Conservation (phyloP, 2,113 vertebrate species). For the Penelope pileata region DNA sequence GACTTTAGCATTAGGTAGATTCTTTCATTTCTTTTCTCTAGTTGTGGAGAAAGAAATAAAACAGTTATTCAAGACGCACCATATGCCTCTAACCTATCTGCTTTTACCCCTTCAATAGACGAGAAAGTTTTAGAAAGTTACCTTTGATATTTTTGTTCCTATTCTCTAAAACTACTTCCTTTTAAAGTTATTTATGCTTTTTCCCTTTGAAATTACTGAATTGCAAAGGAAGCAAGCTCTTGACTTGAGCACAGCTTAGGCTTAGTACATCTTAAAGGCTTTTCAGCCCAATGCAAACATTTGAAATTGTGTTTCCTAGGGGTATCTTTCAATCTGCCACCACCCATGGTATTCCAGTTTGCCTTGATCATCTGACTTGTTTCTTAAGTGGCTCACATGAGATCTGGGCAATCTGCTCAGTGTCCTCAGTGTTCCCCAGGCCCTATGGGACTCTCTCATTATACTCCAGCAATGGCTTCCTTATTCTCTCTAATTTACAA, state of each 20-base stretch:
- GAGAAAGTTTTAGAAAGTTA: constrained; percentile 50
- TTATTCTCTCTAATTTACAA: too few species aligned
- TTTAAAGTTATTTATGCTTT: constrained; percentile 33
- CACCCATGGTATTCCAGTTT: neutral
- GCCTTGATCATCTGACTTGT: constrained; percentile 35
- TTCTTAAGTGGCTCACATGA: neutral
- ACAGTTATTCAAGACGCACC: constrained; percentile 42
- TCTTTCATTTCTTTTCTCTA: constrained; percentile 48
- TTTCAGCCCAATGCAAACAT: constrained; percentile 53
- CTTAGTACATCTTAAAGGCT: constrained; percentile 32
- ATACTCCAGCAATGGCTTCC: neutral
- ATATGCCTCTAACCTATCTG: constrained; percentile 36
- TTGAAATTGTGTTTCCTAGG: constrained; percentile 12
- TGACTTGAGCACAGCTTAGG: constrained; percentile 31
- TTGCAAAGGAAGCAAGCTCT: constrained; percentile 40
- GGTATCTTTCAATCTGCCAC: constrained; percentile 2
- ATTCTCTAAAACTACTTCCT: constrained; percentile 30
- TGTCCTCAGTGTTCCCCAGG: too few species aligned
- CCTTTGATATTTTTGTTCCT: constrained; percentile 58
- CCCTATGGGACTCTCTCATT: neutral
- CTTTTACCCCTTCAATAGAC: constrained; percentile 31
- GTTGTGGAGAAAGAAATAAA: constrained; percentile 54
- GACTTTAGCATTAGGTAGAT: constrained; percentile 44
- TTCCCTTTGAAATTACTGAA: constrained; percentile 23
- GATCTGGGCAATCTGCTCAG: neutral